Conservation (phyloP, 2,888 invertebrate genomes). For the Drosophila borborema region DNA sequence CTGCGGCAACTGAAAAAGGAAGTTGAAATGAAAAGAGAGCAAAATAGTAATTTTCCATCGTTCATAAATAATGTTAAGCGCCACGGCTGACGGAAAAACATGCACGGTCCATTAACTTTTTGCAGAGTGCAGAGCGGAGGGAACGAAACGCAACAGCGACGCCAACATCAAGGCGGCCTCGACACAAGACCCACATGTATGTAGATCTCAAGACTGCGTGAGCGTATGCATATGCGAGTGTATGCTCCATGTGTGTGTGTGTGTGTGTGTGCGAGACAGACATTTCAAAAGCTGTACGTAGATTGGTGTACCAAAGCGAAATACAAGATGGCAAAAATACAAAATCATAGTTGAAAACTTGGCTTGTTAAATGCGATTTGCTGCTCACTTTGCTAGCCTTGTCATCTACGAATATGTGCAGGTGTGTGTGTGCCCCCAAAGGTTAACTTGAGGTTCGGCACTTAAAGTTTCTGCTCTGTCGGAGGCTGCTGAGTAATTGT, state of each 20-base stretch:
- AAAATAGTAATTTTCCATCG: slow-evolving; percentile 78
- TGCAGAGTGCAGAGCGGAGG: slow-evolving; percentile 43
- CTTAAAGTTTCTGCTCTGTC: slow-evolving; percentile 55
- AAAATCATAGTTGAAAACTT: slow-evolving; percentile 37
- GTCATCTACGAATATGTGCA: slow-evolving; percentile 15
- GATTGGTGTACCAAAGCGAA: slow-evolving; percentile 31
- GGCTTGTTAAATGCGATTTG: slow-evolving; percentile 25
- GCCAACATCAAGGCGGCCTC: slow-evolving; percentile 56
- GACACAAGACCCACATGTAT: slow-evolving; percentile 46
- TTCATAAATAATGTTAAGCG: slow-evolving; percentile 85
- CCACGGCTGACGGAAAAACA: slow-evolving; percentile 85
- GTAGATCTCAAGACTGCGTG: slow-evolving; percentile 2
- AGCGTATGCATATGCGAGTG: slow-evolving; percentile 1
- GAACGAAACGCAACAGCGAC: slow-evolving; percentile 16
- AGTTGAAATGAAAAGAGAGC: slow-evolving; percentile 49
- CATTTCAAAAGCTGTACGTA: slow-evolving; percentile 55
- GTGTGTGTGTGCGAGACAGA: slow-evolving; percentile 32
- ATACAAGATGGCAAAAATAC: slow-evolving; percentile 13
- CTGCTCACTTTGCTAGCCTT: slow-evolving; percentile 40
- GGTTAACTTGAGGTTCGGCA: slow-evolving; percentile 59
- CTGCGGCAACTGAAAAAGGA: slow-evolving; percentile 62
- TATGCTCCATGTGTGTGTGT: not conserved
- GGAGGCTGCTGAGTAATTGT: slow-evolving; percentile 48
- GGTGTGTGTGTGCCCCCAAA: slow-evolving; percentile 27
- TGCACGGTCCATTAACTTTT: slow-evolving; percentile 85